A percentile compares a stretch with the other conserved stretches of the same genome.
phyloP scores from a whole-genome alignment of 2,797 vertebrate species.

The Esox masquinongy region DNA sequence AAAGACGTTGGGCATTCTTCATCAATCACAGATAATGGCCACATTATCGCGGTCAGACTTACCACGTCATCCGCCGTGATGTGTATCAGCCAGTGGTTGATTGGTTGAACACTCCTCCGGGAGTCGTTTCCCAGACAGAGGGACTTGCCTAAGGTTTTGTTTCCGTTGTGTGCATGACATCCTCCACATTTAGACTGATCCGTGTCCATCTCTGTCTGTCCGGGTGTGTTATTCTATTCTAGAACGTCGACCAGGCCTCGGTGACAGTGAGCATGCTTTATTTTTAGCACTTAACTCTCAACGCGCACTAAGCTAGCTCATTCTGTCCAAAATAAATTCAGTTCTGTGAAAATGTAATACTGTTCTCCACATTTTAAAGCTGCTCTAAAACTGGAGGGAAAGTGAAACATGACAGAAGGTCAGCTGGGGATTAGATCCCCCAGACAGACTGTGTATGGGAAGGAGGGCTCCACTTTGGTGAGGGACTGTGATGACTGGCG shows the following conservation, averaged over 20 bases:
- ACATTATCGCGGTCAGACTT: too few species aligned
- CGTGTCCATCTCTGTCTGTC: not conserved
- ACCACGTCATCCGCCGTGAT: too few species aligned
- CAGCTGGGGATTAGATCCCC: not conserved
- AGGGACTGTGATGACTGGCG: constrained; percentile 22
- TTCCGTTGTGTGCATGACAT: constrained; percentile 23
- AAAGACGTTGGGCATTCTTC: not conserved
- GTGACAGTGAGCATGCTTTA: not conserved
- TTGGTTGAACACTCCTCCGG: too few species aligned
- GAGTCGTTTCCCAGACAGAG: too few species aligned
- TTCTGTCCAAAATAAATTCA: not conserved
- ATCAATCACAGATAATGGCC: constrained; percentile 21
- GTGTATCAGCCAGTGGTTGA: too few species aligned
- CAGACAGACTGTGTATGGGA: constrained; percentile 7
- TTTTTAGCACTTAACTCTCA: not conserved
- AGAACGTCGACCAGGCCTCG: not conserved
- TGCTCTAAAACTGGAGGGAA: not conserved
- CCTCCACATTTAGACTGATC: constrained; percentile 24
- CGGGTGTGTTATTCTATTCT: not conserved
- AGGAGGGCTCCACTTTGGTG: constrained; percentile 14
- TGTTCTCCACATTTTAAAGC: not conserved
- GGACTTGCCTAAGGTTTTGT: not conserved
- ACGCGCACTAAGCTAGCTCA: not conserved
- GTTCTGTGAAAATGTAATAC: constrained; percentile 4
- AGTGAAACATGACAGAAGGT: constrained; percentile 1